These are phyloP conservation scores for Mus spicilegus DNA, from an alignment of 2,113 vertebrate genomes.

Conservation along the genomic window DNA sequence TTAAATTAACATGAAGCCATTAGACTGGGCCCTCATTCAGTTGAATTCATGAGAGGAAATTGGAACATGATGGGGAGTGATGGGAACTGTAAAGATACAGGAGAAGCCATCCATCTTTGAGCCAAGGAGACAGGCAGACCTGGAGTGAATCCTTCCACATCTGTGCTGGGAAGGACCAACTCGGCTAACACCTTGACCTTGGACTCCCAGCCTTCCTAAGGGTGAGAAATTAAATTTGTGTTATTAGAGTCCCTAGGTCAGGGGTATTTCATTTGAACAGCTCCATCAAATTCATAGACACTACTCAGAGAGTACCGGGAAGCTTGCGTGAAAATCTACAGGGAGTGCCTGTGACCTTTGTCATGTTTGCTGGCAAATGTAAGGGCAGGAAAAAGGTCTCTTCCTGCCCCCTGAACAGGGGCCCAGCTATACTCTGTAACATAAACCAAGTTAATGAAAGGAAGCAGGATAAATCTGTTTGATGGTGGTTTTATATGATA, in stretches of 20 bases:
- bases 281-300: not conserved
- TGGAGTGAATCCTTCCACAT: too few relatives aligned
- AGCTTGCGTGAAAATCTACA: not conserved
- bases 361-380: not conserved
- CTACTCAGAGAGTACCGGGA: not conserved
- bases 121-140: not conserved
- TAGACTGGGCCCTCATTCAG: not conserved
- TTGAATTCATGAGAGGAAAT: not conserved
- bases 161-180: not conserved
- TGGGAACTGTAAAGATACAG: too few relatives aligned
- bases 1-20: not conserved
- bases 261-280: not conserved
- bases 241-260: rapidly evolving
- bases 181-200: not conserved
- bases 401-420: not conserved
- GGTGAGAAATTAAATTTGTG: not conserved
- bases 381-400: not conserved
- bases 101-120: not conserved
- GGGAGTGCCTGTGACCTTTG: not conserved
- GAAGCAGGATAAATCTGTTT: not conserved
- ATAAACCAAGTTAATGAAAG: not conserved
- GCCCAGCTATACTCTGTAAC: not conserved
- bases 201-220: not conserved
- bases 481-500: not conserved
- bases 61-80: not conserved